These are phyloP conservation scores for Phaethon lepturus DNA, from an alignment of 2,113 vertebrate genomes.

Conservation along the genomic window DNA sequence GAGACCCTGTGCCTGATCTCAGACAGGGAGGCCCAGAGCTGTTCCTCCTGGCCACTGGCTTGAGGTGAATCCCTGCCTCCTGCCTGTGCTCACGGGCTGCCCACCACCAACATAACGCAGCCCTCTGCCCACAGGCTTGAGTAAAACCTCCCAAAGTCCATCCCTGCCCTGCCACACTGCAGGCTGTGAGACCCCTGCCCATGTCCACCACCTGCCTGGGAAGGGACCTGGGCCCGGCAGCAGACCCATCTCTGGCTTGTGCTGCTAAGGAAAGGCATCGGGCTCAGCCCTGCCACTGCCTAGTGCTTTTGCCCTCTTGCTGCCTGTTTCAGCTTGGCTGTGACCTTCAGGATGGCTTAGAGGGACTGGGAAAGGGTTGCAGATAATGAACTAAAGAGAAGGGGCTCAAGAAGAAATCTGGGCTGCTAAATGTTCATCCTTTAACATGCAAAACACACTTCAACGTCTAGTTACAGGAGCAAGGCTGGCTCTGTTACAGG, in stretches of 20 bases:
- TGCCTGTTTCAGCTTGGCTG: not conserved
- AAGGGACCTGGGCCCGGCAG: not conserved
- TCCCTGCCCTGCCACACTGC: not conserved
- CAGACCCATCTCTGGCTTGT: not conserved
- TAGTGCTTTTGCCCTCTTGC: not conserved
- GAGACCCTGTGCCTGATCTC: not conserved
- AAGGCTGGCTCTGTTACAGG: not conserved
- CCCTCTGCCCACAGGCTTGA: not conserved
- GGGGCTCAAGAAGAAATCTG: not conserved
- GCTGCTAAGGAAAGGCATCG: not conserved
- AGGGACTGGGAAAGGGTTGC: not conserved
- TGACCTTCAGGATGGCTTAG: not conserved
- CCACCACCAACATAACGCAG: rapidly evolving
- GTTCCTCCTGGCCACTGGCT: not conserved
- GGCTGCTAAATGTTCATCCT: not conserved
- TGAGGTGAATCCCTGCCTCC: rapidly evolving
- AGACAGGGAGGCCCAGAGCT: not conserved
- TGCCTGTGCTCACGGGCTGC: not conserved
- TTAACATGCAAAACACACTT: not conserved
- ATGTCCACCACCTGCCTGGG: not conserved
- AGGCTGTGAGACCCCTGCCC: not conserved
- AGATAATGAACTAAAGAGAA: not conserved
- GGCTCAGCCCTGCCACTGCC: not conserved
- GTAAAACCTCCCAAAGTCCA: not conserved
- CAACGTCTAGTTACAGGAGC: not conserved